phyloP scores from a whole-genome alignment of 1,140 invertebrate species.

The Meloidogyne hapla region DNA sequence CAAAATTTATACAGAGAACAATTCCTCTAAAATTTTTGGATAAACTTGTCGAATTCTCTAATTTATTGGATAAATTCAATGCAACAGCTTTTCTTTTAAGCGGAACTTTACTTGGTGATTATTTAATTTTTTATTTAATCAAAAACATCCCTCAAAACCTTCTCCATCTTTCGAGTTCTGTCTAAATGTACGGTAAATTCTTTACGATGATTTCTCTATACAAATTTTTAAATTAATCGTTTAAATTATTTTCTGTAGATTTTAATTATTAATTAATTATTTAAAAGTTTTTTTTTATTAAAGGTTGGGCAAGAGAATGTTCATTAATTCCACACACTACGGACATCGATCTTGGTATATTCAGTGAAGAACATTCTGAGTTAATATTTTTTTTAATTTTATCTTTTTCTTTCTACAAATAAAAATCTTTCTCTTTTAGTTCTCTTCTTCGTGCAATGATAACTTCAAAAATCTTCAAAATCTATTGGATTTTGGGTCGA shows the following conservation, averaged over 20 bases:
- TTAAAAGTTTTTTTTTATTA: too few species aligned
- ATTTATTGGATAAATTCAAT: background rate
- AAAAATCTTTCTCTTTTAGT: background rate
- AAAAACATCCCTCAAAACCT: background rate
- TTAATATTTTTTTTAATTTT: background rate
- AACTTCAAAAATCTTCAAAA: background rate
- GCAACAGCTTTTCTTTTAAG: background rate
- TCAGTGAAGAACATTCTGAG: conserved; percentile 9
- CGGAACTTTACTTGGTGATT: conserved; percentile 6
- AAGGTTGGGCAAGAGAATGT: too few species aligned
- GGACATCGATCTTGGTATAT: conserved; percentile 12
- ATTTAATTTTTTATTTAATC: background rate
- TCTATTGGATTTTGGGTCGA: conserved; percentile 2
- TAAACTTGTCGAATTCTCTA: background rate
- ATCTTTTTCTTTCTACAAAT: too few species aligned
- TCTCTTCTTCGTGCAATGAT: background rate
- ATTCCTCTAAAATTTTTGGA: background rate
- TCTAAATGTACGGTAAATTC: too few species aligned
- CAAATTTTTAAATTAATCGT: too few species aligned
- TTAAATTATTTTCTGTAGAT: too few species aligned
- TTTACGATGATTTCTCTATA: too few species aligned
- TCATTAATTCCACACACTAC: conserved; percentile 14
- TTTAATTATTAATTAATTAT: too few species aligned
- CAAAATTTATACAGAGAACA: background rate
- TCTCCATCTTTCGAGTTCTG: too few species aligned